phyloP scores from a whole-genome alignment of 2,113 vertebrate species.

The Xiphophorus maculatus region DNA sequence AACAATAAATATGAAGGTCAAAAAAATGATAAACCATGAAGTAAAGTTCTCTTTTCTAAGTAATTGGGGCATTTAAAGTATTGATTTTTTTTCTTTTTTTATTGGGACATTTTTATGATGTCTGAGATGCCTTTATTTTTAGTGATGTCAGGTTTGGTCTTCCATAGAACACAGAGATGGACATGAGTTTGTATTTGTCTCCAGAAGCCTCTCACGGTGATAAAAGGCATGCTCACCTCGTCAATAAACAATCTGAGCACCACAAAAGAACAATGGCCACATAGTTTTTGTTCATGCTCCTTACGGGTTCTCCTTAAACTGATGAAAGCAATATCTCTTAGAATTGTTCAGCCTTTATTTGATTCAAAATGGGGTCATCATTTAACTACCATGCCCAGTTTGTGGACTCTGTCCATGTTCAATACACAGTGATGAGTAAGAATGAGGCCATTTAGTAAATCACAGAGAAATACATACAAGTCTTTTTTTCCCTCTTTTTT shows the following conservation, averaged over 20 bases:
- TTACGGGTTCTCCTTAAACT: slow-evolving; percentile 71
- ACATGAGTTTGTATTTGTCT: slow-evolving; percentile 48
- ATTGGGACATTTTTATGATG: too few relatives aligned
- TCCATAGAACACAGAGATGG: slow-evolving; percentile 30
- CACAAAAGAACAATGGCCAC: slow-evolving; percentile 74
- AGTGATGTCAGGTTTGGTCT: too few relatives aligned
- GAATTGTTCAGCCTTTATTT: slow-evolving; percentile 63
- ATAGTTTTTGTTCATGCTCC: slow-evolving; percentile 60
- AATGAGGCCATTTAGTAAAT: slow-evolving; percentile 45
- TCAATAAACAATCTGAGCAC: slow-evolving; percentile 78
- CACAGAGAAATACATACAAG: slow-evolving; percentile 37
- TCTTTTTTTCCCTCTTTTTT: neutral
- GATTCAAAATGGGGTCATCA: slow-evolving; percentile 72
- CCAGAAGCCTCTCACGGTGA: slow-evolving; percentile 47
- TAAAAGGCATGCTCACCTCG: slow-evolving; percentile 46
- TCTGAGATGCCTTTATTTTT: too few relatives aligned
- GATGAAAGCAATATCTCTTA: slow-evolving; percentile 68
- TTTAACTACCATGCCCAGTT: slow-evolving; percentile 63
- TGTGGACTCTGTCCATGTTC: slow-evolving; percentile 49
- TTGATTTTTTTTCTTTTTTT: too few relatives aligned
- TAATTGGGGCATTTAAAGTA: too few relatives aligned
- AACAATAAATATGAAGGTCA: too few relatives aligned
- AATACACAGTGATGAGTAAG: slow-evolving; percentile 36
- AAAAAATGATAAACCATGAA: too few relatives aligned
- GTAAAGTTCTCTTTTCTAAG: too few relatives aligned